Evolutionary conservation across 30 jellyfish, hydroid and myxozoan species (phyloP).

Genomic region (Chironex yamaguchii): DNA sequence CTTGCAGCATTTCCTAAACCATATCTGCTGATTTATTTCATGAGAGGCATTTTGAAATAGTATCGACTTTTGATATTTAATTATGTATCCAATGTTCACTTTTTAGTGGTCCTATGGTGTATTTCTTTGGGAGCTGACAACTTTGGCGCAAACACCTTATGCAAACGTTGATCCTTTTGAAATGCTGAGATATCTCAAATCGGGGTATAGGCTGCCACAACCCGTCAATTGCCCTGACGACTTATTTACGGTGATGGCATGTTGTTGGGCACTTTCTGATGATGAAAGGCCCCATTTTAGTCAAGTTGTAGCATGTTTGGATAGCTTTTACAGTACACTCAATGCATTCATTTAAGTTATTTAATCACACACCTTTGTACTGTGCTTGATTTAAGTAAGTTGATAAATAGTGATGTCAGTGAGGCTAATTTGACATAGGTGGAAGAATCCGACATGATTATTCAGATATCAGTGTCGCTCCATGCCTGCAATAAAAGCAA

Average conservation of each 20-base stretch:
- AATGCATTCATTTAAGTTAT: conserved; percentile 91
- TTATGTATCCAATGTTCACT: no score
- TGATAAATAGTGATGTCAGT: no score
- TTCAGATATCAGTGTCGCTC: no score
- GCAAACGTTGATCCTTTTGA: conserved; percentile 96
- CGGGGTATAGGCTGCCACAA: conserved; percentile 95
- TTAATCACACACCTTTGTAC: no score
- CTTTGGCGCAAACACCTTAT: conserved; percentile 95
- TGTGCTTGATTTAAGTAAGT: no score
- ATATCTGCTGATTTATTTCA: no score
- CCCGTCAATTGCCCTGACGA: conserved; percentile 98
- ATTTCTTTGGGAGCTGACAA: conserved; percentile 87
- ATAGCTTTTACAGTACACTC: conserved; percentile 81
- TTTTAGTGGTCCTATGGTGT: conserved; percentile 98
- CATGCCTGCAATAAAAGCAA: no score
- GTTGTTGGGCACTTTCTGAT: conserved; percentile 98
- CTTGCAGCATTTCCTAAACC: no score
- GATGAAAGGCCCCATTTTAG: conserved; percentile 95
- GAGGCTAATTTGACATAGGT: no score
- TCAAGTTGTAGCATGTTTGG: conserved; percentile 91
- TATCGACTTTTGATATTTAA: no score
- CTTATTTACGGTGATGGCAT: conserved; percentile 96
- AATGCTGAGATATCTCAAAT: conserved; percentile 89
- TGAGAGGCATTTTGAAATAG: no score
- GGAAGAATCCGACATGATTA: no score